phyloP scores from a whole-genome alignment of 2,888 invertebrate genomes.

The Serripes groenlandicus region DNA sequence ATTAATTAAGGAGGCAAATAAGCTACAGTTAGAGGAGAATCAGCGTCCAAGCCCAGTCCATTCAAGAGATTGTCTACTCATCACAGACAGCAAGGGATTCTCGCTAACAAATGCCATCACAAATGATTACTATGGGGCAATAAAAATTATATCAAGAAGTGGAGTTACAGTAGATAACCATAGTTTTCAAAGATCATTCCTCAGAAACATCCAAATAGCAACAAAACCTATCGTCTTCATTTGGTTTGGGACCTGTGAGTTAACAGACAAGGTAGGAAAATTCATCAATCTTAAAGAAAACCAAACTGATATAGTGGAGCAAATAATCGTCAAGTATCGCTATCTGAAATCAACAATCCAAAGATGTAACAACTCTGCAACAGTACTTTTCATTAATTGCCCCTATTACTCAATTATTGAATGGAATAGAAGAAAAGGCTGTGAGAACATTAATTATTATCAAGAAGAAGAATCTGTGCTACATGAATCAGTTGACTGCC shows the following conservation, averaged over 20 bases:
- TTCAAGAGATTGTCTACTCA: too few species aligned
- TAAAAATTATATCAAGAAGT: not conserved
- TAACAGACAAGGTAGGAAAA: not conserved
- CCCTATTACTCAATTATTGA: constrained; percentile 1
- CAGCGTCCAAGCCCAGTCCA: too few species aligned
- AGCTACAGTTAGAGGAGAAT: too few species aligned
- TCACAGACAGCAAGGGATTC: constrained; percentile 2
- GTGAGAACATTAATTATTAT: not conserved
- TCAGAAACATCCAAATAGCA: not conserved
- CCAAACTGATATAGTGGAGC: not conserved
- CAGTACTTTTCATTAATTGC: not conserved
- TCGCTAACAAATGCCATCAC: not conserved
- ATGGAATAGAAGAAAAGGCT: not conserved
- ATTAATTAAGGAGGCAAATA: too few species aligned
- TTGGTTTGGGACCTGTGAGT: constrained; percentile 10
- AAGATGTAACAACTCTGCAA: not conserved
- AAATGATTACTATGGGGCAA: not conserved
- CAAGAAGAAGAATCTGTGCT: not conserved
- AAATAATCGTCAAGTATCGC: not conserved
- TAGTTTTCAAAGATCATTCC: not conserved
- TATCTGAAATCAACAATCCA: constrained; percentile 12
- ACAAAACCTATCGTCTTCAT: not conserved
- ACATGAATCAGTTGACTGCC: not conserved
- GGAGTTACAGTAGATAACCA: not conserved
- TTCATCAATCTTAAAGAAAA: not conserved